A percentile compares a stretch with the other conserved stretches of the same genome.
These are phyloP conservation scores for Trachelipus rathkii DNA, from an alignment of 1,140 invertebrate species.

Conservation along the genomic window DNA sequence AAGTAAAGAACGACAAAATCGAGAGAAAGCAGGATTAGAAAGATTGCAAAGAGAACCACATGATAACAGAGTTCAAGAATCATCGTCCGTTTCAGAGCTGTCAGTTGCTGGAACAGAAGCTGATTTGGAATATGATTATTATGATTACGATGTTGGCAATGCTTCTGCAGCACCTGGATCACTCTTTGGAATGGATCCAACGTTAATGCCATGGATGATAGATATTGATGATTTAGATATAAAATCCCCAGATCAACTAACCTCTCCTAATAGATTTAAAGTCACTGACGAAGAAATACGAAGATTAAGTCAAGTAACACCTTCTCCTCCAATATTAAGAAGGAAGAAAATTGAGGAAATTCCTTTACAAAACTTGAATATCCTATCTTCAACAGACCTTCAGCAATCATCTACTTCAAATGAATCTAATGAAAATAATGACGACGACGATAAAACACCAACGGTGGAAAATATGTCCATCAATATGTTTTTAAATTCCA, in stretches of 20 bases:
- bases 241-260: neutral
- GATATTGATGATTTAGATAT: constrained; percentile 2
- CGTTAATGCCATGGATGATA: constrained; percentile 73
- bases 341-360: neutral
- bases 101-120: constrained; percentile 66
- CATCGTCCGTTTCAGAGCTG: constrained; percentile 61
- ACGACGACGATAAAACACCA: neutral
- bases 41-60: neutral
- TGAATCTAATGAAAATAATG: constrained; percentile 4
- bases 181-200: constrained; percentile 78
- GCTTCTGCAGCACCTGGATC: constrained; percentile 74
- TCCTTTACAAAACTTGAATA: neutral
- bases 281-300: neutral
- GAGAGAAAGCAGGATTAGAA: constrained; percentile 50
- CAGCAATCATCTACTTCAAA: neutral
- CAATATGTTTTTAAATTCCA: neutral
- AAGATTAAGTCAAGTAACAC: neutral
- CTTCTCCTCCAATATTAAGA: neutral
- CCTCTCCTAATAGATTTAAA: neutral
- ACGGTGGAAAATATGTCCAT: neutral
- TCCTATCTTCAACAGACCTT: neutral
- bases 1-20: constrained; percentile 69
- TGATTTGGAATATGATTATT: constrained; percentile 79
- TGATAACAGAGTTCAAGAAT: neutral
- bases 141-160: constrained; percentile 76